Evolutionary conservation across 2,113 vertebrate species (phyloP).

Genomic region (Zosterops japonicus): DNA sequence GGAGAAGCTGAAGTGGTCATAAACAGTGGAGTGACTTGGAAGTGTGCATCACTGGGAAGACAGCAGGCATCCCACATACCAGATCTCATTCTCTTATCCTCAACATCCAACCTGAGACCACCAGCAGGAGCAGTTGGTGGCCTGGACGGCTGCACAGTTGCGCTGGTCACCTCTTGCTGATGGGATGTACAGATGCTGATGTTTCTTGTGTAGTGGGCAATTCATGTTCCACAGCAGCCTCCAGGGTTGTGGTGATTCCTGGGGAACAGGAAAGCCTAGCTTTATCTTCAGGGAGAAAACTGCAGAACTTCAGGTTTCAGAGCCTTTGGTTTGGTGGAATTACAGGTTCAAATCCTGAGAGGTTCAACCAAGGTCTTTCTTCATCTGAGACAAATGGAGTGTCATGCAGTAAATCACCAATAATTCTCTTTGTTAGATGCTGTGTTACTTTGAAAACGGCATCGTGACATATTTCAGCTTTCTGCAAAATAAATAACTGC

Average conservation of each 20-base stretch:
- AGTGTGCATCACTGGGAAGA: neutral
- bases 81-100: neutral
- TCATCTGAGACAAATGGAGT: slow-evolving; percentile 30
- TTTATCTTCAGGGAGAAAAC: slow-evolving; percentile 36
- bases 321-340: slow-evolving; percentile 22
- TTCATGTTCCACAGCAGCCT: neutral
- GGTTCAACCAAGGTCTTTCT: slow-evolving; percentile 45
- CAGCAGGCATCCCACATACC: neutral
- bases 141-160: neutral
- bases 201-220: neutral
- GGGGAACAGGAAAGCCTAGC: neutral
- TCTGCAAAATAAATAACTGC: slow-evolving; percentile 47
- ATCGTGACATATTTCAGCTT: slow-evolving; percentile 6
- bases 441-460: slow-evolving; percentile 14
- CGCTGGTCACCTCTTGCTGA: neutral
- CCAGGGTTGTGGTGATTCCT: neutral
- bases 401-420: slow-evolving; percentile 1
- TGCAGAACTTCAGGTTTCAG: slow-evolving; percentile 38
- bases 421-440: slow-evolving; percentile 39
- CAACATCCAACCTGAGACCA: neutral
- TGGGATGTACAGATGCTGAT: neutral
- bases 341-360: slow-evolving; percentile 35
- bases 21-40: neutral
- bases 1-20: neutral
- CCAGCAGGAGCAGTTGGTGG: neutral